phyloP scores from a whole-genome alignment of 2,113 vertebrate genomes.

The Rhabdomys dilectus region DNA sequence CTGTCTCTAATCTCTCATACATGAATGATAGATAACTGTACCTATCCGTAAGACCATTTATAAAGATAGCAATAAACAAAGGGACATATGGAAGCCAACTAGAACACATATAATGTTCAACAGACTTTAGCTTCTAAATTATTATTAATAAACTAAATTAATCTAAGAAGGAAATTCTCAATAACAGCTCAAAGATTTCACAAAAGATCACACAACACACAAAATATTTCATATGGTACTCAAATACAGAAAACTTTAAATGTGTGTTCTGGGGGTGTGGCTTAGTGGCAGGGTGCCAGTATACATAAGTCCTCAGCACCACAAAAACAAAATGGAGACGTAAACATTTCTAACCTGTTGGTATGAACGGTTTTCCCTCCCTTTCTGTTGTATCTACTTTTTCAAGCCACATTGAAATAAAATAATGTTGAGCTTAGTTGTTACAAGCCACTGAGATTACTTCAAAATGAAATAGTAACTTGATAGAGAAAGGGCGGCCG shows the following conservation, averaged over 20 bases:
- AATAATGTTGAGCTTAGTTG: constrained; percentile 16
- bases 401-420: constrained; percentile 33
- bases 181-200: constrained; percentile 20
- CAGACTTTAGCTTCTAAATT: constrained; percentile 33
- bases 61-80: constrained; percentile 3
- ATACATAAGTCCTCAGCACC: no score
- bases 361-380: neutral
- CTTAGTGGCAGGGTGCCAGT: no score
- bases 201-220: constrained; percentile 6
- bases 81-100: constrained; percentile 35
- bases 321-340: neutral
- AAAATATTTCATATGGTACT: constrained; percentile 15
- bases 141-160: constrained; percentile 41
- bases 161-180: constrained; percentile 1
- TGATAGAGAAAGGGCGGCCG: constrained; percentile 23
- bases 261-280: neutral
- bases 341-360: constrained; percentile 11
- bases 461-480: constrained; percentile 46
- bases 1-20: neutral
- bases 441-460: constrained; percentile 37
- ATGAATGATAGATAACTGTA: neutral
- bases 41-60: neutral
- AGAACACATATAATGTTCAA: neutral
- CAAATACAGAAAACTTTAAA: constrained; percentile 2
- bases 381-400: neutral